Evolutionary conservation across 2,113 vertebrate genomes (phyloP), one percentile per base, ranked within the genome.

Genomic region (Apistogramma diplotaenia): DNA sequence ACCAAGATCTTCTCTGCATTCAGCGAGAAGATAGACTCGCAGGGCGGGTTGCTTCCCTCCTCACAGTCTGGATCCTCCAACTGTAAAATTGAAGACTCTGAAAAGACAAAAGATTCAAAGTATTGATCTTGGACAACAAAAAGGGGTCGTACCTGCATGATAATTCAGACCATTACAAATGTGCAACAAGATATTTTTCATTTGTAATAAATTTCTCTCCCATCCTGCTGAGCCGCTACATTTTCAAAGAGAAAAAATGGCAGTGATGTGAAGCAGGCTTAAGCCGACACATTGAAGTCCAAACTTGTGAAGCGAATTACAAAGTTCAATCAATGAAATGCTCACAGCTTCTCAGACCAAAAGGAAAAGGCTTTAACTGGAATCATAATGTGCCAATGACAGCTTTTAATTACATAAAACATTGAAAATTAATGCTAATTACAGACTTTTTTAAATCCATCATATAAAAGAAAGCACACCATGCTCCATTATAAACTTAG

Each of bases 1-100:
- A 99, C 98, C 96, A 99, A 91, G 82, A 99, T 96, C 92, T 99
- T 99, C 83, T 99, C 98, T 19, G 98, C 97, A 54, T 98, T 98
- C 18, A 98, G 94, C 8, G 97, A 97, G 84, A 98, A 96, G 67
- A 97, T 75, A 1, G 98, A 97, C 92, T 98, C 97, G 81, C 98
- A 99, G 53, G 97, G 94, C 0, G 95, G 94, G 18, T 95, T 95
- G 43, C 96, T 97, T 87, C 95, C 96, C 82, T 96, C 94, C 78
- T 98, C 96, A 56, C 97, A 99, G 77, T 98, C 97, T 0, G 96
- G 95, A 51, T 98, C 97, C 4, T 96, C 97, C 88, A 99, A 93
- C 92, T 96, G 97, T 82, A 99, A 90, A 92, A 99, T 95, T 0
- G 97, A 95, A 2, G 97, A 96, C 79, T 99, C 98, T 99, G 89